These are phyloP conservation scores for Antechinus stuartii DNA, from an alignment of 2,113 vertebrate species.

Conservation along the genomic window DNA sequence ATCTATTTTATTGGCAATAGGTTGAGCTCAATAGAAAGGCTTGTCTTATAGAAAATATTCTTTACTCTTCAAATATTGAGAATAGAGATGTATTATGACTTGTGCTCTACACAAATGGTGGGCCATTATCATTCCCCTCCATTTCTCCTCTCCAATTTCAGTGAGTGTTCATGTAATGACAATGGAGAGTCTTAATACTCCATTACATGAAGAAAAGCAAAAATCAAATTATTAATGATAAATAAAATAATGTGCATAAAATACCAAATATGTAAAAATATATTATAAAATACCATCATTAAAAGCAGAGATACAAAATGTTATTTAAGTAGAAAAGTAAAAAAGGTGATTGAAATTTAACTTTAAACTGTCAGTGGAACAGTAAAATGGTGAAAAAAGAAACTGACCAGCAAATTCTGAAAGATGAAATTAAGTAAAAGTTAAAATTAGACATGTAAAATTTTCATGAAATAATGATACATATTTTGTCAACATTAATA, in stretches of 20 bases:
- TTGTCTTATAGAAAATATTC: not conserved
- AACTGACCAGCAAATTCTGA: not conserved
- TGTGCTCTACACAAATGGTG: not conserved
- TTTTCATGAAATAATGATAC: conserved; percentile 3
- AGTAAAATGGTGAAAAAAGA: conserved; percentile 52
- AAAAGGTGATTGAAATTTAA: conserved; percentile 46
- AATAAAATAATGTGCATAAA: not conserved
- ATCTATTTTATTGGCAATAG: not conserved
- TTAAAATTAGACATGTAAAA: conserved; percentile 22
- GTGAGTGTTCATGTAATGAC: not conserved
- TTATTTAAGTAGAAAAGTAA: conserved; percentile 44
- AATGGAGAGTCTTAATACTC: not conserved
- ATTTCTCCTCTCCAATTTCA: not conserved
- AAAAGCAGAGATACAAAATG: conserved; percentile 3
- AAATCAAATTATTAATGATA: not conserved
- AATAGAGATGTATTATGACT: not conserved
- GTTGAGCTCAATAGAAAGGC: not conserved
- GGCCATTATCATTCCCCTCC: not conserved
- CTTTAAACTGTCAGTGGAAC: conserved; percentile 42
- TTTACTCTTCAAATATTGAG: not conserved
- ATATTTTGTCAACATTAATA: conserved; percentile 18
- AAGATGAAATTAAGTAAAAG: conserved; percentile 40
- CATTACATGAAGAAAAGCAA: not conserved
- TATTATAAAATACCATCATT: not conserved
- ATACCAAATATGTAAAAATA: not conserved